A percentile compares a stretch with the other conserved stretches of the same genome.
These are phyloP conservation scores for Gryllus longicercus DNA, from an alignment of 2,888 invertebrate species.

Conservation along the genomic window DNA sequence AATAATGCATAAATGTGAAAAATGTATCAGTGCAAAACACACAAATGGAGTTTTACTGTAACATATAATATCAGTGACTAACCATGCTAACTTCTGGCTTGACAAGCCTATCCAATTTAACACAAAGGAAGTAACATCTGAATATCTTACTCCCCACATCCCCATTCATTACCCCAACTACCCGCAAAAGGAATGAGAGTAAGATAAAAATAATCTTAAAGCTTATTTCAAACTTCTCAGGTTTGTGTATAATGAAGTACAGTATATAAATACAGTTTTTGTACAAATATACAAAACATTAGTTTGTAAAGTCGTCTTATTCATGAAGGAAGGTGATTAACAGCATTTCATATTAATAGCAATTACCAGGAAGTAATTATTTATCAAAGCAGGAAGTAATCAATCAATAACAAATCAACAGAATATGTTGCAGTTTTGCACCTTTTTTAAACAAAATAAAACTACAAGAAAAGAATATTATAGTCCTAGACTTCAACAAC, in stretches of 20 bases:
- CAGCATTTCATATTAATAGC: too few species aligned
- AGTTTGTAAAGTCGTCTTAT: neutral
- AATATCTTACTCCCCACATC: neutral
- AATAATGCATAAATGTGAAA: too few species aligned
- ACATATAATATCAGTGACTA: neutral
- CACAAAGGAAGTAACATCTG: neutral
- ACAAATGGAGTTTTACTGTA: too few species aligned
- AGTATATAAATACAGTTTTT: constrained; percentile 17
- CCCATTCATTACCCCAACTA: neutral
- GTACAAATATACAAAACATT: neutral
- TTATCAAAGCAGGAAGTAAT: too few species aligned
- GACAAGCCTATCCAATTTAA: neutral
- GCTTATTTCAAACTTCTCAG: neutral
- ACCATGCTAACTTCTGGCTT: neutral
- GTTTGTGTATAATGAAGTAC: neutral
- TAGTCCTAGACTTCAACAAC: too few species aligned
- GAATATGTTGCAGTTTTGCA: too few species aligned
- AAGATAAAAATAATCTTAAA: constrained; percentile 17
- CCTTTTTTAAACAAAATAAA: too few species aligned
- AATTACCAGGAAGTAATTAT: too few species aligned
- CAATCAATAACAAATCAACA: too few species aligned
- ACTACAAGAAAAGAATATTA: too few species aligned
- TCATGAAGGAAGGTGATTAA: neutral
- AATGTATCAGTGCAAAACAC: neutral
- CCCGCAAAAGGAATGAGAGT: neutral